Evolutionary conservation across 2,888 invertebrate genomes (phyloP), one percentile per base, ranked within the genome.

Genomic region (Trichopoda pennipes): DNA sequence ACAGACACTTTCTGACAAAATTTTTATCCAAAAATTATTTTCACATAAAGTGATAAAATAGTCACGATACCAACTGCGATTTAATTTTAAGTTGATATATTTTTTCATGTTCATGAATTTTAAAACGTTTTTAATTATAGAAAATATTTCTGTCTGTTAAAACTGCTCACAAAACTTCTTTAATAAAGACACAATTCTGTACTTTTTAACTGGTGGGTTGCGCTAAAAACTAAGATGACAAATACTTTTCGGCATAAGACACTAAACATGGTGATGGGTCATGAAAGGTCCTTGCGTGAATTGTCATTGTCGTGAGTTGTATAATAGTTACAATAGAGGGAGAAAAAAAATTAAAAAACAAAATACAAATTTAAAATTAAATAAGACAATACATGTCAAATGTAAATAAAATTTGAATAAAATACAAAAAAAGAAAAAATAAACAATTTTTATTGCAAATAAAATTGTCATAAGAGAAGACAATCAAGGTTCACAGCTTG

Each of bases 251-350:
- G 47, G 68, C 56, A 66, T 58, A 60, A 72, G 76, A 53, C 72
- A 58, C 73, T 64, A 53, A 77, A 81, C 83, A 83, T 81, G 83
- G 66, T 73, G 78, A 75, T 81, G 81, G 83, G 83, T 85, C 84
- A 85, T 72, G 80, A 85, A 84, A 85, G 85, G 85, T 85, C 85
- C 85, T 85, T 79, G 83, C 85, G 85, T 85, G 85, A 85, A 85
- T 85, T 85, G 85, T 84, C 85, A 85, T 85, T 84, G 84, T 85
- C 85, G 85, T 85, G 85, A 85, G 85, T 84, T 85, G 83, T 83
- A 84, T 81, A 84, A 85, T 55, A 81, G 51, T 66, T 56, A 64
- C 32, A 68, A 61, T n/a, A 66, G 19, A 61, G 28, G n/a, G n/a
- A 14, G 21, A n/a, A 3, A 60, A 35, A 44, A 73, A 49, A 35